phyloP scores from a whole-genome alignment of 2,113 vertebrate genomes.

The Etia nguti region DNA sequence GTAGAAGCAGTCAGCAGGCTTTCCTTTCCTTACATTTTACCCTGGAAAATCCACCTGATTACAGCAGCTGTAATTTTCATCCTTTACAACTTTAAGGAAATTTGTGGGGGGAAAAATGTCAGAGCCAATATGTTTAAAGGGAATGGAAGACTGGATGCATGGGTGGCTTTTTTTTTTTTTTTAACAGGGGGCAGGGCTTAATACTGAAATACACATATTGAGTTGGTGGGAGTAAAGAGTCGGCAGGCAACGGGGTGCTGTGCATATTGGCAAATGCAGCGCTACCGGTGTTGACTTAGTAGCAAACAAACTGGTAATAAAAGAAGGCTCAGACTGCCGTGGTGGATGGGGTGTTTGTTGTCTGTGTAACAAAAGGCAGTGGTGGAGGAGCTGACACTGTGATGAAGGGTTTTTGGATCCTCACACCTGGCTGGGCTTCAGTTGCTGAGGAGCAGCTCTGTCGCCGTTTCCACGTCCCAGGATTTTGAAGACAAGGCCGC shows the following conservation, averaged over 20 bases:
- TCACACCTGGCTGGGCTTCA: conserved; percentile 75
- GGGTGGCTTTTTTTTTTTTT: neutral
- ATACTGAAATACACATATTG: neutral
- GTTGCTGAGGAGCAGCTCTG: conserved; percentile 98
- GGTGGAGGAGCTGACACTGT: conserved; percentile 72
- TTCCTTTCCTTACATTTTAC: neutral
- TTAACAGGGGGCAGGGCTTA: neutral
- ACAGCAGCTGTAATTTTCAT: neutral
- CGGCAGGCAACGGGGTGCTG: conserved; percentile 24
- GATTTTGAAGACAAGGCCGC: conserved; percentile 99
- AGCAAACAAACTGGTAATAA: neutral
- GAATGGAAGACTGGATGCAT: conserved; percentile 10
- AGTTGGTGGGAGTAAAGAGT: neutral
- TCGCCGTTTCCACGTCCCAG: conserved; percentile 97
- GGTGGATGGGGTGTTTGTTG: neutral
- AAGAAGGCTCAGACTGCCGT: conserved; percentile 36
- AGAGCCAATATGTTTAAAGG: neutral
- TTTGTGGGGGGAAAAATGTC: neutral
- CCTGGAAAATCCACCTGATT: neutral
- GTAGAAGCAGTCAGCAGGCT: neutral
- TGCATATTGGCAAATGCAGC: conserved; percentile 16
- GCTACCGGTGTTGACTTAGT: conserved; percentile 26
- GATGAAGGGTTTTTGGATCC: conserved; percentile 50
- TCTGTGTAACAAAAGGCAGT: conserved; percentile 57
- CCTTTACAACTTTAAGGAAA: neutral